Evolutionary conservation across 2,113 vertebrate genomes (phyloP).

Genomic region (Phalacrocorax brasilianus): DNA sequence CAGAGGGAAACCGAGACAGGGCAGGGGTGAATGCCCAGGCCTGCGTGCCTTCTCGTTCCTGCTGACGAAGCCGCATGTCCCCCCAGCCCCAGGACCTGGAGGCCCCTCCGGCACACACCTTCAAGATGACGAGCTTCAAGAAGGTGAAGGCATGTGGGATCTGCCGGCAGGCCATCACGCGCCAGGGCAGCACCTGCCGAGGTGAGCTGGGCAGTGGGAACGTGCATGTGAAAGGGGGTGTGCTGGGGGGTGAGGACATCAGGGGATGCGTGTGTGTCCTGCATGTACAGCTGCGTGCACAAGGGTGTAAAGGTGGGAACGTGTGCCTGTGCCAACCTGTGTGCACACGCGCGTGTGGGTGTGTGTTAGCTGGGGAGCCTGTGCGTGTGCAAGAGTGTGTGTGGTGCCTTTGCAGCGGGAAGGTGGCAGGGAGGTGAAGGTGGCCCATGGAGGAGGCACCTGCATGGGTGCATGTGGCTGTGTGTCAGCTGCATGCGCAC

Average conservation of each 20-base stretch:
- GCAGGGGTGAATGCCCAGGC: not conserved
- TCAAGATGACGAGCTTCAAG: constrained; percentile 94
- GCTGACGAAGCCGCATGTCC: not conserved
- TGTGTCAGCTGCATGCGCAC: accelerated
- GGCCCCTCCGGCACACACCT: constrained; percentile 85
- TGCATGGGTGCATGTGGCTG: accelerated
- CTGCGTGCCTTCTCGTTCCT: not conserved
- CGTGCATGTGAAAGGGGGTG: accelerated
- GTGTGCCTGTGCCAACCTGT: accelerated
- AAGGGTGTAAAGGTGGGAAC: not conserved
- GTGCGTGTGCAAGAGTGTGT: accelerated
- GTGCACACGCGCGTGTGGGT: accelerated
- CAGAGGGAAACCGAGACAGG: not conserved
- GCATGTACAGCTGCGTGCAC: accelerated
- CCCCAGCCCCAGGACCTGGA: constrained; percentile 91
- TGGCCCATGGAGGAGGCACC: not conserved
- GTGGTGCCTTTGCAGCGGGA: not conserved
- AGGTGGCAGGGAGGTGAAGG: not conserved
- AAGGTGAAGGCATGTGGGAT: constrained; percentile 91
- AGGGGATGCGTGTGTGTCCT: accelerated
- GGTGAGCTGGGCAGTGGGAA: constrained; percentile 70
- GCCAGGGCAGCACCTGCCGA: constrained; percentile 91
- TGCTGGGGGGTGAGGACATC: accelerated
- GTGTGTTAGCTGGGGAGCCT: not conserved
- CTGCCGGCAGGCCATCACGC: constrained; percentile 88